phyloP scores from a whole-genome alignment of 2,113 vertebrate species.

The Chaetorhynchus papuensis region DNA sequence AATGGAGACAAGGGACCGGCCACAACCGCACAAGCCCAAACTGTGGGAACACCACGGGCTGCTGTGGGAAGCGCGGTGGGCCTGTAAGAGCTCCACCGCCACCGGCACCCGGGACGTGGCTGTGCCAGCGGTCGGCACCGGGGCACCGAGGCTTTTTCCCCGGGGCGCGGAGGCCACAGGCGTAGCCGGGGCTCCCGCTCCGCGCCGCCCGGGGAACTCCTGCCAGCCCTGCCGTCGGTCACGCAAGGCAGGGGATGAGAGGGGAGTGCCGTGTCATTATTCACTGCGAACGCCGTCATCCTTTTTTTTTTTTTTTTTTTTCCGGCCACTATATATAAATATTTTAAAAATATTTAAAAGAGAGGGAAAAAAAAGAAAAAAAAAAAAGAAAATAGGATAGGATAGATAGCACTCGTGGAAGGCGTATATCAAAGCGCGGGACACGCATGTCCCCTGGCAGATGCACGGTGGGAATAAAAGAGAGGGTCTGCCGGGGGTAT shows the following conservation, averaged over 20 bases:
- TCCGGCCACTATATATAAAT: not conserved
- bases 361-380: rapidly evolving
- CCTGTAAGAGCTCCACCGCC: not conserved
- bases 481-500: conserved; percentile 13
- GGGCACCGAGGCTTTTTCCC: not conserved
- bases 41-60: conserved; percentile 41
- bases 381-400: not conserved
- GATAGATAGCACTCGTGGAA: conserved; percentile 21
- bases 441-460: conserved; percentile 9
- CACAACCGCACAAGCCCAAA: conserved; percentile 10
- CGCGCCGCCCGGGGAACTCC: too few relatives aligned
- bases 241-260: conserved; percentile 4
- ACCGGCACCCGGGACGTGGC: not conserved
- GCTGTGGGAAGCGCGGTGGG: not conserved
- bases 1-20: conserved; percentile 61
- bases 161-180: not conserved
- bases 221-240: not conserved
- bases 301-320: conserved; percentile 36
- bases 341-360: not conserved
- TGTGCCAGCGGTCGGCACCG: not conserved
- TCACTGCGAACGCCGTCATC: conserved; percentile 49
- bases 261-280: conserved; percentile 47
- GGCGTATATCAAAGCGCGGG: conserved; percentile 62
- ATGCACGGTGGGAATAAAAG: conserved; percentile 24
- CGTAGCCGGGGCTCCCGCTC: not conserved